These are phyloP conservation scores for Caenorhabditis briggsae DNA, from an alignment of 1,140 invertebrate species.

Conservation along the genomic window DNA sequence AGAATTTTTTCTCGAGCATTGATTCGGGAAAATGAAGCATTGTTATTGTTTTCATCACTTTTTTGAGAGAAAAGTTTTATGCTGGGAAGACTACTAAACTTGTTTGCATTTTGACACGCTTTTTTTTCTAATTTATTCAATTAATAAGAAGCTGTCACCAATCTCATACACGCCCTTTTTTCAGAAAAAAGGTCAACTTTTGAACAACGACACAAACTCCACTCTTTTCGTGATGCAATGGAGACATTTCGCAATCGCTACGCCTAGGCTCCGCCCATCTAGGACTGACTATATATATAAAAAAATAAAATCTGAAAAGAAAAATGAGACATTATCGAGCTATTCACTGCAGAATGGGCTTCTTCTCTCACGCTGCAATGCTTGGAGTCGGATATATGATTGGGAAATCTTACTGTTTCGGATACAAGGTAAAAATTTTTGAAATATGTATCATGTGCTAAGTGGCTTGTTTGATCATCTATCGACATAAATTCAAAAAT, in stretches of 20 bases:
- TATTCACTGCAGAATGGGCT: conserved; percentile 4
- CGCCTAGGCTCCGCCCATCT: background rate
- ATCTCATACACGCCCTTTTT: background rate
- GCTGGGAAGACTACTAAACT: too few relatives aligned
- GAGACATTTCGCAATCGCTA: conserved; percentile 21
- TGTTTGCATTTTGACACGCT: too few relatives aligned
- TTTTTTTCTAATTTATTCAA: too few relatives aligned
- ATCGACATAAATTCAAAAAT: too few relatives aligned
- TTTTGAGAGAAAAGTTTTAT: too few relatives aligned
- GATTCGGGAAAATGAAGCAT: too few relatives aligned
- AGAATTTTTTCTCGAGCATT: too few relatives aligned
- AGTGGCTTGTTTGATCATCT: too few relatives aligned
- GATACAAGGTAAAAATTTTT: background rate
- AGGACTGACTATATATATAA: conserved; percentile 1
- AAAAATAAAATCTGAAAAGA: background rate
- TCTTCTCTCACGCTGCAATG: conserved; percentile 47
- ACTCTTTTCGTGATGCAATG: conserved; percentile 8
- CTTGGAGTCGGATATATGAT: conserved; percentile 19
- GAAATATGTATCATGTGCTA: too few relatives aligned
- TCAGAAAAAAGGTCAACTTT: conserved; percentile 17
- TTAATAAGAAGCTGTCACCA: too few relatives aligned
- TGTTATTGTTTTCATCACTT: too few relatives aligned
- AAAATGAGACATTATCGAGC: background rate
- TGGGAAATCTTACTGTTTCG: conserved; percentile 41
- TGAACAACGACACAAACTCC: background rate